A percentile compares a stretch with the other conserved stretches of the same genome.
These are phyloP conservation scores for Sanderia malayensis DNA, from an alignment of 30 jellyfish, hydroid and myxozoan genomes.

Conservation along the genomic window DNA sequence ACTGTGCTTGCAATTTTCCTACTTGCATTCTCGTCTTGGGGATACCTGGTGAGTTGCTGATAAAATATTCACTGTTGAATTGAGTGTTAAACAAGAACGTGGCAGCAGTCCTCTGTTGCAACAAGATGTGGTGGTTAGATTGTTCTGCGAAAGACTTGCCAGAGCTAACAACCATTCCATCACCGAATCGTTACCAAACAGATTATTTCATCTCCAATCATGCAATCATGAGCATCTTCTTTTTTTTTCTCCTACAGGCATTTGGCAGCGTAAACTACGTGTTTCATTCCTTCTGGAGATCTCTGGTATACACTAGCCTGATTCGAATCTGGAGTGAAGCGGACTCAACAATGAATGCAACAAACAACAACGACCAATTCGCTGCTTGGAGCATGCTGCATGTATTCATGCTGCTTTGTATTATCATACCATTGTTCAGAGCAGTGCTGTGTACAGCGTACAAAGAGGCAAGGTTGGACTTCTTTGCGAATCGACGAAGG, in stretches of 20 bases:
- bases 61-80: too few species aligned
- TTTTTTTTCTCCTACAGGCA: conserved; percentile 14
- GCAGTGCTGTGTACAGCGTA: conserved; percentile 25
- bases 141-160: too few species aligned
- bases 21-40: conserved; percentile 53
- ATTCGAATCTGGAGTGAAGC: conserved; percentile 9
- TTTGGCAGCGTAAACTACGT: conserved; percentile 27
- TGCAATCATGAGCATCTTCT: too few species aligned
- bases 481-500: conserved; percentile 2
- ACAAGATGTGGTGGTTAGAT: too few species aligned
- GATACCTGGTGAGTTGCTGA: conserved; percentile 58
- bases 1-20: conserved; percentile 23
- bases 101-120: too few species aligned
- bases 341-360: not conserved
- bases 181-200: too few species aligned
- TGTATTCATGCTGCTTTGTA: not conserved
- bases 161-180: too few species aligned
- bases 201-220: too few species aligned
- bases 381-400: conserved; percentile 24
- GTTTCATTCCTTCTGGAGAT: conserved; percentile 48
- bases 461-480: conserved; percentile 31
- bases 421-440: conserved; percentile 32
- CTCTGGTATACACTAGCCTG: conserved; percentile 33
- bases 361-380: conserved; percentile 2
- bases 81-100: too few species aligned